A percentile compares a stretch with the other conserved stretches of the same genome.
These are phyloP conservation scores for Bostrychus sinensis DNA, from an alignment of 2,113 vertebrate species.

Conservation along the genomic window DNA sequence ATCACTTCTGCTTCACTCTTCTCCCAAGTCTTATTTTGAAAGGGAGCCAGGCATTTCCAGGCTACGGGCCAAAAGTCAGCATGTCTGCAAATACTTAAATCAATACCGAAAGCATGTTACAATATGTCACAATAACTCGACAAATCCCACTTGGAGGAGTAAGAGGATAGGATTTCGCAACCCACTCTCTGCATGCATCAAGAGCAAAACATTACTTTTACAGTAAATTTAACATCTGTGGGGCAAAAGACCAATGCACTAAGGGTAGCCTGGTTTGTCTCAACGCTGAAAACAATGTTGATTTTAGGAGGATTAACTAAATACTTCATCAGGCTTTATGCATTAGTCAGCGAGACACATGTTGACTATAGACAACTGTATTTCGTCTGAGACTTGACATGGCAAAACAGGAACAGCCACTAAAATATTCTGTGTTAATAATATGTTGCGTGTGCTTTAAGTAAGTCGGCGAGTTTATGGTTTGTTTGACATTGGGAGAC, in stretches of 20 bases:
- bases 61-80: not conserved
- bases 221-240: constrained; percentile 1
- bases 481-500: not conserved
- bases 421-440: not conserved
- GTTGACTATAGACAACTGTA: constrained; percentile 1
- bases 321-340: not conserved
- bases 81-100: not conserved
- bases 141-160: constrained; percentile 2
- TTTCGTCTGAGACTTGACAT: not conserved
- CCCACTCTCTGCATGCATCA: not conserved
- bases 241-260: not conserved
- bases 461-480: not conserved
- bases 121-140: not conserved
- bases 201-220: constrained; percentile 1
- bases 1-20: not conserved
- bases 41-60: constrained; percentile 3
- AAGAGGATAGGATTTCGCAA: not conserved
- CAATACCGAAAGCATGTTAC: not conserved
- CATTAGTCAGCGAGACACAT: not conserved
- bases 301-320: not conserved
- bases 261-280: not conserved
- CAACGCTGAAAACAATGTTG: not conserved
- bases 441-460: not conserved
- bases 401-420: not conserved
- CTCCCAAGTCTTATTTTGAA: constrained; percentile 6